Evolutionary conservation across 2,888 invertebrate genomes (phyloP), one percentile per base, ranked within the genome.

Genomic region (Mesorhabditis spiculigera): DNA sequence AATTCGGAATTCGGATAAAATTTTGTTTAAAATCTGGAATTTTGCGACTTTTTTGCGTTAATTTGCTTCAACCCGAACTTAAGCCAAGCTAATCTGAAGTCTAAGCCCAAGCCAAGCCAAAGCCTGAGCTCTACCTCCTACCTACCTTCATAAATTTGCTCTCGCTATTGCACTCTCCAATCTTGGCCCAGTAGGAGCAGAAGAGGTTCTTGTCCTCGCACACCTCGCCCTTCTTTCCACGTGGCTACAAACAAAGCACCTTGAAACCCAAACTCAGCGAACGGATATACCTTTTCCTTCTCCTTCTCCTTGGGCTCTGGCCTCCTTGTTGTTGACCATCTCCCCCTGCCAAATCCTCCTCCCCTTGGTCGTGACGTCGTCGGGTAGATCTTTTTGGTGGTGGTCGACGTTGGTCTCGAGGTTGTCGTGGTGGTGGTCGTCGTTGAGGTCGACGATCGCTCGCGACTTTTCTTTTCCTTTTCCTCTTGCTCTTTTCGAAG

Each of bases 141-240:
- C 58, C n/a, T 41, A 50, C 58, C 71, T 85, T 85, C 86, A 86
- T 86, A 71, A 86, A 86, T 74, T 85, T 86, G 65, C 83, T 82
- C 71, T 86, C 86, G 63, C 76, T 79, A 62, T 82, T 76, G 73
- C 86, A 86, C 70, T 86, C 86, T 41, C 78, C 86, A 70, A 86
- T 86, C 71, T 79, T 79, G 4, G 85, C 83, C 86, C 86, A 86
- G 67, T 86, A 86, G 43, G 83, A 81, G 73, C 86, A 86, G 82
- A 86, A 86, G 63, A 86, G 80, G 71, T 86, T 86, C 70, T 81
- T 81, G 75, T 86, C 86, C 16, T 75, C 76, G 63, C 80, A 80
- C 58, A 50, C n/a, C n/a, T 50, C 58, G 2, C 58, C 58, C 8
- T 50, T 50, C 10, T 10, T 50, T 50, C n/a, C 8, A 50, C 58